Base-by-base conservation (phyloP, 2,113 vertebrate genomes). In the Dromaius novaehollandiae region DNA sequence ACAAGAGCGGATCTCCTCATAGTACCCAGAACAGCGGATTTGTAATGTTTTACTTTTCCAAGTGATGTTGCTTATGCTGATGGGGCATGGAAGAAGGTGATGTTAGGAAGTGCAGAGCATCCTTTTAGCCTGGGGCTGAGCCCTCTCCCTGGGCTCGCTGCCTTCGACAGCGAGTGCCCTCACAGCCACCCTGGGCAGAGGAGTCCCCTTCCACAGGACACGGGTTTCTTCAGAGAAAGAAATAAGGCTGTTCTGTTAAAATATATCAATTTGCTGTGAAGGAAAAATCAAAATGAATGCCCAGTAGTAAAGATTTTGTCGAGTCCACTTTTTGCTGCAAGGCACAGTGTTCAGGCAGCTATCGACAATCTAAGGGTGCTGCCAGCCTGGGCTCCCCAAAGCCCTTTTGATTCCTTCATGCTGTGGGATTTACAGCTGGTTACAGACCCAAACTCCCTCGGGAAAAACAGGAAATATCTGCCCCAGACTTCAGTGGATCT, bases 51-150 rank as follows among this genome's bases (percentile, higher is more conserved):
- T 9, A 13, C 91, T 96, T 95, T 90, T 78, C 71, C 53, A 44
- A 61, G 19, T 56, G 3, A 2, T 4, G 28, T 32, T 0, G 0
- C 26, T 92, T 70, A 11, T 4, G 6, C 55, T 88, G 79, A 42
- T 78, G 46, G 19, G 6, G 25, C 26, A 58, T 60, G 91, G 81
- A 81, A 44, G 76, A 68, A 78, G 51, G 46, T n/a, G 76, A 34
- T 36, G 60, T 4, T 21, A 14, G 56, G 42, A 36, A 48, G 51
- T 56, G 9, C 8, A 28, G 34, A 89, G 70, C 44, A 88, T 38
- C 78, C 21, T 46, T 56, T 22, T 17, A 60, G 74, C 69, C 42
- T 13, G 9, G 30, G 56, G 50, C 40, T 82, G 24, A 66, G 69
- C 71, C 77, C 64, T 68, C 46, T 17, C 4, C 20, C 64, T 44